Base-by-base conservation (phyloP, 2,797 vertebrate species). In the Poecilia gillii region DNA sequence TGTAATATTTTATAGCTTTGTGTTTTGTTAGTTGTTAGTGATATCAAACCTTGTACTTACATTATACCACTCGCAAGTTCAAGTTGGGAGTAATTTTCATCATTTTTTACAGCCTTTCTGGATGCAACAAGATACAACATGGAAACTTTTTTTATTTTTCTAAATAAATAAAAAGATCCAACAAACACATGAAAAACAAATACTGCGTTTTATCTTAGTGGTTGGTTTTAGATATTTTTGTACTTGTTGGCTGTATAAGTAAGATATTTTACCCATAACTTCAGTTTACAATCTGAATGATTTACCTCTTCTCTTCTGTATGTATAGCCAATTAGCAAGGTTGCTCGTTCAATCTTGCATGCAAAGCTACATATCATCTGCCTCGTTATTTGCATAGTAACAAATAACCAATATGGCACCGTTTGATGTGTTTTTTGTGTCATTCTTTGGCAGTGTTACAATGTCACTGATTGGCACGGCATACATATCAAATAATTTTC, bases 71-170 rank as follows among this genome's bases (percentile, higher is more conserved):
- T 33, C 4, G 13, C 7, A 72, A 45, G 20, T 41, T 79, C 36
- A 55, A 28, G 43, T 77, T 45, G n/a, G 55, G 41, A n/a, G 31
- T 57, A 25, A 20, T 57, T 20, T 20, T 47, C 43, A 41, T 77
- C 59, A 84, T 88, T 33, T 64, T 71, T 47, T 46, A 68, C 41
- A 64, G 41, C 74, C 28, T 72, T 68, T 43, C 66, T 82, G 77
- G 83, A 73, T 74, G 49, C 25, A 18, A 74, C 72, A 41, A 64
- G 53, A 80, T 76, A 36, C 66, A 64, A 85, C 49, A 55, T 36
- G 81, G 79, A 66, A 74, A 20, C 16, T 70, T 59, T 28, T 28
- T 55, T 33, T 59, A 51, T 2, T 18, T 31, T 14, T 59, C 4
- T 43, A 75, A 14, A 73, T 72, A 33, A 49, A 66, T 1, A 51